Evolutionary conservation across 1,140 invertebrate genomes (phyloP).

Genomic region (Drosophila erecta): DNA sequence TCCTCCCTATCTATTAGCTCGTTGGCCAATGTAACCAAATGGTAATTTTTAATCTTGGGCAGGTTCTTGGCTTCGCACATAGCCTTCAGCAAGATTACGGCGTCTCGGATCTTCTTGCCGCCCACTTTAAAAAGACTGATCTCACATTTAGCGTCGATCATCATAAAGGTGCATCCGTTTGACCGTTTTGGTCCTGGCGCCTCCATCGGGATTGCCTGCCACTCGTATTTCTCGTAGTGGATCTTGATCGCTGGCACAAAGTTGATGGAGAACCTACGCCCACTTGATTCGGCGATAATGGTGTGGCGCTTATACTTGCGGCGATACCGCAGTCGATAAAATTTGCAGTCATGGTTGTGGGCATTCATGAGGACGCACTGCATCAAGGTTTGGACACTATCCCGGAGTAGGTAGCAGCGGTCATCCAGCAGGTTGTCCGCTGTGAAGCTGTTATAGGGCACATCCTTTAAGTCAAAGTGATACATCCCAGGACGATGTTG

Average conservation of each 20-base stretch:
- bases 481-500: constrained; percentile 46
- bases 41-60: constrained; percentile 40
- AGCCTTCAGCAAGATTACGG: constrained; percentile 47
- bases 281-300: constrained; percentile 27
- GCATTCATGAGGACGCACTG: constrained; percentile 23
- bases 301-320: constrained; percentile 29
- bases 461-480: constrained; percentile 45
- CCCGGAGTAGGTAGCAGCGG: constrained; percentile 15
- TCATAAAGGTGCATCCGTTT: constrained; percentile 34
- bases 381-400: constrained; percentile 40
- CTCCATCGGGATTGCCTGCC: constrained; percentile 41
- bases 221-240: neutral
- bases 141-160: constrained; percentile 29
- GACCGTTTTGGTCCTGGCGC: constrained; percentile 7
- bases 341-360: neutral
- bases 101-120: constrained; percentile 16
- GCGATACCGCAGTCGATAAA: constrained; percentile 30
- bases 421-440: constrained; percentile 19
- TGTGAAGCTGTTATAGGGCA: neutral
- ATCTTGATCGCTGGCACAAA: constrained; percentile 63
- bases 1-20: neutral
- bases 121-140: neutral
- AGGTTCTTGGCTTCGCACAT: constrained; percentile 40
- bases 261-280: constrained; percentile 40
- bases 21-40: constrained; percentile 47